Evolutionary conservation across 2,888 invertebrate genomes (phyloP).

Genomic region (Carpatolechia fugitivella): DNA sequence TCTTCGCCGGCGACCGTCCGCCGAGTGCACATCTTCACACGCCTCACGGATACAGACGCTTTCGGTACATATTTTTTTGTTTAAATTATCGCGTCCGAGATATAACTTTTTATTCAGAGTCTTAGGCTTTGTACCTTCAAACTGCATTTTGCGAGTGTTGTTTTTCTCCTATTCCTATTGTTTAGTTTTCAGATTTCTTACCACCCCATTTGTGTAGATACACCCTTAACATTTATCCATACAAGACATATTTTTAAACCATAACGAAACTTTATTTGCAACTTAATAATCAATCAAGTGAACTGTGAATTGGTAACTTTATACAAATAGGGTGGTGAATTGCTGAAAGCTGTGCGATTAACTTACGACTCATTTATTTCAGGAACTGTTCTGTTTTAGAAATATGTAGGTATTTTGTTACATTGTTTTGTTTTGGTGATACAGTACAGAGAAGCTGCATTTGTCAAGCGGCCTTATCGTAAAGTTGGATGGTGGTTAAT

Average conservation of each 20-base stretch:
- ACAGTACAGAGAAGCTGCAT: neutral
- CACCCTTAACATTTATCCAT: neutral
- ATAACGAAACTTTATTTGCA: neutral
- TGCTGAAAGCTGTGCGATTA: slow-evolving; percentile 7
- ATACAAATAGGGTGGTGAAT: slow-evolving; percentile 1
- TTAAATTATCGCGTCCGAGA: slow-evolving; percentile 18
- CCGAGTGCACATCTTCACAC: slow-evolving; percentile 49
- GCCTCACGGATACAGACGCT: slow-evolving; percentile 29
- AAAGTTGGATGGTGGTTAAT: neutral
- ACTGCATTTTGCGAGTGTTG: slow-evolving; percentile 21
- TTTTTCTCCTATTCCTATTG: neutral
- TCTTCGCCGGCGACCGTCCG: slow-evolving; percentile 43
- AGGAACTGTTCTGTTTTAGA: neutral
- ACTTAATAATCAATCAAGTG: neutral
- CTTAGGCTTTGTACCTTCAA: slow-evolving; percentile 20
- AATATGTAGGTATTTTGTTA: neutral
- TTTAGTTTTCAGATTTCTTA: slow-evolving; percentile 4
- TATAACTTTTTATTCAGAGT: slow-evolving; percentile 19
- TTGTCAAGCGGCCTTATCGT: neutral
- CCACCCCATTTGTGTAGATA: neutral
- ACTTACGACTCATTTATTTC: neutral
- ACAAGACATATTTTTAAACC: neutral
- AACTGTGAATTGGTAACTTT: neutral
- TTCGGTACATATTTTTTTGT: slow-evolving; percentile 34
- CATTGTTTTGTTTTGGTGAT: neutral